Conservation (phyloP, 2,797 vertebrate species). For the Sternotherus odoratus region DNA sequence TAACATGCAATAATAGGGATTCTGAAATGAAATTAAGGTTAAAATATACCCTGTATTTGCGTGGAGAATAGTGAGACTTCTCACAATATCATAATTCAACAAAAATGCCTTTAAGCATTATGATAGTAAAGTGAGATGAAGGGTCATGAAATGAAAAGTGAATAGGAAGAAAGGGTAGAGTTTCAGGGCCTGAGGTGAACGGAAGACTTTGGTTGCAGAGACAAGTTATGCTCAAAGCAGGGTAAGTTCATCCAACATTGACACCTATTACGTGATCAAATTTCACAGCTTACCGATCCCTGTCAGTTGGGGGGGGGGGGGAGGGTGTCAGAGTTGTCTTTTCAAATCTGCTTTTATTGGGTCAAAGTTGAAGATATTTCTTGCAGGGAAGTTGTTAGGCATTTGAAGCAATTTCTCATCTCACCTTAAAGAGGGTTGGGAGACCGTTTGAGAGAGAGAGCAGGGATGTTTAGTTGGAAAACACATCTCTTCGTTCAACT, state of each 20-base stretch:
- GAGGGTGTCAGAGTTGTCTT: background rate
- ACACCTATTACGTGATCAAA: background rate
- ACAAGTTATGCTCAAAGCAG: background rate
- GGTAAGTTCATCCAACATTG: background rate
- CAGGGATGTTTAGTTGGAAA: background rate
- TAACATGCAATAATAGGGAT: background rate
- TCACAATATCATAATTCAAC: background rate
- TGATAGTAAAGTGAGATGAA: background rate
- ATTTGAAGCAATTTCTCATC: background rate
- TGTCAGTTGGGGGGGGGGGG: background rate
- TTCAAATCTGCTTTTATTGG: background rate
- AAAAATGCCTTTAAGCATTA: background rate
- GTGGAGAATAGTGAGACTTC: background rate
- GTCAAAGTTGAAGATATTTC: background rate
- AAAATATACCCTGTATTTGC: background rate
- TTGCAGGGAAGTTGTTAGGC: background rate
- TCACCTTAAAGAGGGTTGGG: background rate
- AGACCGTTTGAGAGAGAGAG: background rate
- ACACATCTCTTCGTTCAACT: background rate
- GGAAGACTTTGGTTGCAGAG: background rate
- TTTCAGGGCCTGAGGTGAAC: background rate
- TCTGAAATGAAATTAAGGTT: background rate
- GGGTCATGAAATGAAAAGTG: background rate
- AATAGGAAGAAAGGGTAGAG: background rate
- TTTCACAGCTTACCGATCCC: background rate